These are phyloP conservation scores for Xiphorhynchus elegans DNA, from an alignment of 2,113 vertebrate genomes.

Conservation along the genomic window DNA sequence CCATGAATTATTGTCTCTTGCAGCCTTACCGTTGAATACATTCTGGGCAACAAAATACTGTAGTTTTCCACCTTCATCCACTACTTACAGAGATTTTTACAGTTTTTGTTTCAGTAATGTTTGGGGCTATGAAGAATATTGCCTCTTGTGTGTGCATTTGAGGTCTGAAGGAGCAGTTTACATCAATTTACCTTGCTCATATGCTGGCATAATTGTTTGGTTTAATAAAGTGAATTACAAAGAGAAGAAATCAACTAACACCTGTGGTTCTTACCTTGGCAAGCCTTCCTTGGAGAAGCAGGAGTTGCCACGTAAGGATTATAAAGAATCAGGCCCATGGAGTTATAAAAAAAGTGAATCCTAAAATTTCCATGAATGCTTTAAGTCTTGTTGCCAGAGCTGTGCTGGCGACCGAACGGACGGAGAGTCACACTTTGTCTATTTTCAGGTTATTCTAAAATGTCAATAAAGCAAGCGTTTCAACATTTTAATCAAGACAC, in stretches of 20 bases:
- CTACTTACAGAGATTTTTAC: conserved; percentile 71
- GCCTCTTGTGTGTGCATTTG: conserved; percentile 67
- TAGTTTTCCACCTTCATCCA: conserved; percentile 73
- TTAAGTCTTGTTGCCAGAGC: conserved; percentile 51
- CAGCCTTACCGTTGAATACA: conserved; percentile 81
- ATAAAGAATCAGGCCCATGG: background rate
- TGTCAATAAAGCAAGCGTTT: conserved; percentile 42
- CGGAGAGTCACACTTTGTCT: conserved; percentile 26
- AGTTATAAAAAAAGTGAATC: background rate
- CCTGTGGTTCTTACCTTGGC: background rate
- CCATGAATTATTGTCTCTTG: conserved; percentile 62
- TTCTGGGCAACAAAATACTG: conserved; percentile 70
- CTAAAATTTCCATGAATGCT: conserved; percentile 24
- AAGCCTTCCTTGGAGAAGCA: background rate
- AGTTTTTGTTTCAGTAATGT: conserved; percentile 71
- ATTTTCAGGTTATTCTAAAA: conserved; percentile 55
- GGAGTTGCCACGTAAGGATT: conserved; percentile 35
- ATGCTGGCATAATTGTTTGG: conserved; percentile 53
- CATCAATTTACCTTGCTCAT: conserved; percentile 62
- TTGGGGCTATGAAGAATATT: conserved; percentile 68
- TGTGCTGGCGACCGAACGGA: conserved; percentile 15
- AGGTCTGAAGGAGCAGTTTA: conserved; percentile 72
- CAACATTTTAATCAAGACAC: conserved; percentile 40
- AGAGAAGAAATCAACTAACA: conserved; percentile 28
- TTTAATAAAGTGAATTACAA: conserved; percentile 50